These are phyloP conservation scores for Notospermus geniculatus DNA, from an alignment of 1,140 invertebrate genomes.

Conservation along the genomic window DNA sequence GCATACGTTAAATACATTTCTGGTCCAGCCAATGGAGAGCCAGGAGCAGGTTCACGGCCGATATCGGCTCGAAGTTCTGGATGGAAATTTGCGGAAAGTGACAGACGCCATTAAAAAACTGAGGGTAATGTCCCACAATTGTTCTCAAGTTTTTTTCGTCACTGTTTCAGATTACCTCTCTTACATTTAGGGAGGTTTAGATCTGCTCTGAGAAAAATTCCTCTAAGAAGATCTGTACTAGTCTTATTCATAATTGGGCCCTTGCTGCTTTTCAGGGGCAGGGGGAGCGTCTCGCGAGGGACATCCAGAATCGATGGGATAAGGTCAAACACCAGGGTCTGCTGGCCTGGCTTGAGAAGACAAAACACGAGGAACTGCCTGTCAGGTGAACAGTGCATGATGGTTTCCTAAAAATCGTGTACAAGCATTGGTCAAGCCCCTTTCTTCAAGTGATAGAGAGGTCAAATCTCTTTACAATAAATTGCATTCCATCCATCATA, in stretches of 20 bases:
- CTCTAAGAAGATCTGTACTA: too few relatives aligned
- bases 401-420: neutral
- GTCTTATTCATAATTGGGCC: neutral
- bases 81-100: slow-evolving; percentile 29
- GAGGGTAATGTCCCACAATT: too few relatives aligned
- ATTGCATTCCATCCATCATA: too few relatives aligned
- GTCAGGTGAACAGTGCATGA: neutral
- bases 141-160: too few relatives aligned
- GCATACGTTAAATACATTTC: slow-evolving; percentile 31
- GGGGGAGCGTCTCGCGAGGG: slow-evolving; percentile 23
- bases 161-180: too few relatives aligned
- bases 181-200: too few relatives aligned
- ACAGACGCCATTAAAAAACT: slow-evolving; percentile 29
- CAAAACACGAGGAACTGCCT: slow-evolving; percentile 6
- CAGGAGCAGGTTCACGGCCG: slow-evolving; percentile 27
- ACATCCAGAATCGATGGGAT: slow-evolving; percentile 43
- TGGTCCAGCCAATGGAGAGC: slow-evolving; percentile 28
- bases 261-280: slow-evolving; percentile 25
- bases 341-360: slow-evolving; percentile 35
- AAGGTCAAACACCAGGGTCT: slow-evolving; percentile 38
- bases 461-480: neutral
- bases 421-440: neutral
- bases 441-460: neutral
- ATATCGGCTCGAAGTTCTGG: slow-evolving; percentile 35
- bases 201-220: too few relatives aligned